Percentiles rank a stretch among this genome's conserved stretches.
phyloP scores from a whole-genome alignment of 2,888 invertebrate species.

The Ophion obscuratus region DNA sequence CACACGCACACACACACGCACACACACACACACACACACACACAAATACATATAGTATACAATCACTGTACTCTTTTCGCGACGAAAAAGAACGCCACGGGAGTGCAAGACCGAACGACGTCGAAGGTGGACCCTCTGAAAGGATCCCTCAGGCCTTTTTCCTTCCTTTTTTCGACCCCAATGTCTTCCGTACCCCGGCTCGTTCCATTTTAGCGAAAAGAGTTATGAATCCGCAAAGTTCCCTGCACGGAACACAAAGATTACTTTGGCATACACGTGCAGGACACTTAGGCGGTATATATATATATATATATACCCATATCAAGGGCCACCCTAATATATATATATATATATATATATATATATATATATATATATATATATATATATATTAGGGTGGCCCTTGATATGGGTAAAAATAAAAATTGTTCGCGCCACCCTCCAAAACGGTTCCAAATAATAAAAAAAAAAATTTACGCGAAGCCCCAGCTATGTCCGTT shows the following conservation, averaged over 20 bases:
- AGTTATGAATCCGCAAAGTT: conserved; percentile 72
- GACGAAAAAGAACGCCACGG: conserved; percentile 60
- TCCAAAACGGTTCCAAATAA: too few species aligned
- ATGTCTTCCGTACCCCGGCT: background rate
- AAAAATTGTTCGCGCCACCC: too few species aligned
- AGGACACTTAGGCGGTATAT: background rate
- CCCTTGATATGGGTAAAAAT: too few species aligned
- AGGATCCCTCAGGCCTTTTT: conserved; percentile 63
- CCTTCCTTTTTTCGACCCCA: conserved; percentile 5
- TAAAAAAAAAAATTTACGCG: too few species aligned
- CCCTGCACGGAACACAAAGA: conserved; percentile 40
- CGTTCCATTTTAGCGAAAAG: conserved; percentile 73
- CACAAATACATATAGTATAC: conserved; percentile 1
- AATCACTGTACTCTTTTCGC: conserved; percentile 43
- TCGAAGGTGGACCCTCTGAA: conserved; percentile 69
- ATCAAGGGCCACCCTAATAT: too few species aligned
- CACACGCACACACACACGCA: background rate
- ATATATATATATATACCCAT: background rate
- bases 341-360: conserved; percentile 4
- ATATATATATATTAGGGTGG: too few species aligned
- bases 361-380: conserved; percentile 26
- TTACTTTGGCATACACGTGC: conserved; percentile 43
- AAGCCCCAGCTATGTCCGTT: too few species aligned
- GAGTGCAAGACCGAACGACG: conserved; percentile 63
- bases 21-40: background rate